A percentile compares a stretch with the other conserved stretches of the same genome.
Conservation (phyloP, 2,797 vertebrate species). For the Channallabes apus region DNA sequence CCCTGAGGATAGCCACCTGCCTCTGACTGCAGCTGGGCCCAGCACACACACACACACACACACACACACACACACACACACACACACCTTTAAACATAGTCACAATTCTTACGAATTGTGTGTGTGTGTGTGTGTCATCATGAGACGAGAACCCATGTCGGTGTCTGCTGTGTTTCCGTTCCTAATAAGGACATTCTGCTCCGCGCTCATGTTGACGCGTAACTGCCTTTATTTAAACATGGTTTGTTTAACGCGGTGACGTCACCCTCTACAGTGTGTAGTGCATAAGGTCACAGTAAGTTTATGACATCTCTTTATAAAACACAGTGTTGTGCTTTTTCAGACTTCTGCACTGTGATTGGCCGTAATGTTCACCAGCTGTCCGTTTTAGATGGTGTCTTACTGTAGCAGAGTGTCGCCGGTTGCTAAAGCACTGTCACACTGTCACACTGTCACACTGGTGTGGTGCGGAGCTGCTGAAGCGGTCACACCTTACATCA, state of each 20-base stretch:
- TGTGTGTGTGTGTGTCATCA: not conserved
- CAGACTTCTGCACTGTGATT: not conserved
- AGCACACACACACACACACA: too few species aligned
- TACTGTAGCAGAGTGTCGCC: not conserved
- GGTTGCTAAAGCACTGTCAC: not conserved
- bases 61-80: constrained; percentile 9
- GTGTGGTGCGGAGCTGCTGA: not conserved
- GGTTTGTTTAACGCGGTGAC: not conserved
- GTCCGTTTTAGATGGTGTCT: not conserved
- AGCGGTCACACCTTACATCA: not conserved
- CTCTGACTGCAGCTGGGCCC: too few species aligned
- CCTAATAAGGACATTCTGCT: constrained; percentile 22
- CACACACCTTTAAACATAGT: constrained; percentile 2
- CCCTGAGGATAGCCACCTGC: too few species aligned
- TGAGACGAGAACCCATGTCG: not conserved
- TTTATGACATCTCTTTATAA: not conserved
- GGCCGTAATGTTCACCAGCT: not conserved
- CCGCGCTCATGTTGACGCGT: not conserved
- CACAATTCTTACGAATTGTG: not conserved
- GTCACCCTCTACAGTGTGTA: not conserved
- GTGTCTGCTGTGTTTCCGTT: not conserved
- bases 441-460: too few species aligned
- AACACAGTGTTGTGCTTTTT: not conserved
- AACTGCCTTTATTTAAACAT: not conserved
- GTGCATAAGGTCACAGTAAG: not conserved